phyloP scores from a whole-genome alignment of 92 coral and sea anemone species.

The Heteractis magnifica region DNA sequence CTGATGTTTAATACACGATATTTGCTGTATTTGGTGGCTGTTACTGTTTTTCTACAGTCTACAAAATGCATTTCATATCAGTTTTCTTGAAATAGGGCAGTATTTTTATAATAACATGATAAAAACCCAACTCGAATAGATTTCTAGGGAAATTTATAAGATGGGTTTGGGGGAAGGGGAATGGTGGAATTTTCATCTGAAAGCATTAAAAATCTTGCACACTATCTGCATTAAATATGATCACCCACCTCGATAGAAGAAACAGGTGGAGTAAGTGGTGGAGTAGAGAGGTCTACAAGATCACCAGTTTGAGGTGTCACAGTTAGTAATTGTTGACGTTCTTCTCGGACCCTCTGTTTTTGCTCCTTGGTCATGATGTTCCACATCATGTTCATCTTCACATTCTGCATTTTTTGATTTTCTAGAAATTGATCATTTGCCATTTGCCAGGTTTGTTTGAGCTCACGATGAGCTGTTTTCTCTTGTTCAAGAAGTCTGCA shows the following conservation, averaged over 20 bases:
- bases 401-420: slow-evolving; percentile 64
- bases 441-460: slow-evolving; percentile 98
- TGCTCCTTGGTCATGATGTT: slow-evolving; percentile 79
- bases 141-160: no score
- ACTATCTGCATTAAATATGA: neutral
- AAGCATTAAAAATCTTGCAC: no score
- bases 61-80: no score
- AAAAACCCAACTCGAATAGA: no score
- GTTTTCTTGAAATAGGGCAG: no score
- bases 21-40: no score
- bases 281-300: slow-evolving; percentile 53
- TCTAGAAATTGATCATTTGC: slow-evolving; percentile 94
- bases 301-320: slow-evolving; percentile 50
- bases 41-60: no score
- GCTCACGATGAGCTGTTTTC: slow-evolving; percentile 80
- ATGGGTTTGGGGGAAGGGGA: no score
- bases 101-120: no score
- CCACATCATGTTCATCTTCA: slow-evolving; percentile 63
- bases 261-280: neutral
- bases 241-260: neutral
- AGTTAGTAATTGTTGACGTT: slow-evolving; percentile 25
- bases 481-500: slow-evolving; percentile 89
- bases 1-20: no score
- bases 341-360: slow-evolving; percentile 45
- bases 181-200: no score